Evolutionary conservation across 2,888 invertebrate genomes (phyloP).

Genomic region (Ganaspis brasiliensis): DNA sequence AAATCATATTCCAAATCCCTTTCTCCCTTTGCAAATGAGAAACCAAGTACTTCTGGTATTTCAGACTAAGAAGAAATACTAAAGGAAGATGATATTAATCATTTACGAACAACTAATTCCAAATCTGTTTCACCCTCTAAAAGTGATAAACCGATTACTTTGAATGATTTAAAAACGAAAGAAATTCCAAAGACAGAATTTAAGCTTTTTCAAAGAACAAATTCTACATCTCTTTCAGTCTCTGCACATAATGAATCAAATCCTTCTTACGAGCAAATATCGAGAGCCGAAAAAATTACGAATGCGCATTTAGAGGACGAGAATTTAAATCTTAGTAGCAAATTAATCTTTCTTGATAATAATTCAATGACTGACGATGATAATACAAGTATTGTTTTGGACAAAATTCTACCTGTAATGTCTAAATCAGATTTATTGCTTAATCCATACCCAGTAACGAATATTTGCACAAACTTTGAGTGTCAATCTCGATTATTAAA

Average conservation of each 20-base stretch:
- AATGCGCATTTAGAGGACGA: neutral
- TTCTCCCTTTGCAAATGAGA: neutral
- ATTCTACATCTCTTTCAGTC: too few relatives aligned
- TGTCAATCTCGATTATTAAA: conserved; percentile 7
- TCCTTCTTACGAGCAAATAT: neutral
- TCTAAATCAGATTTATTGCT: neutral
- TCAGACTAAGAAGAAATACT: too few relatives aligned
- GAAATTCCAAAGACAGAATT: too few relatives aligned
- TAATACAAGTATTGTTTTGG: neutral
- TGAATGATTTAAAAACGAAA: too few relatives aligned
- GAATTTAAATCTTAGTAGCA: neutral
- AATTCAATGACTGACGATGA: neutral
- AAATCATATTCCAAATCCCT: neutral
- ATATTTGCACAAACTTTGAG: neutral
- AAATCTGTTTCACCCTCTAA: too few relatives aligned
- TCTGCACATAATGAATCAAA: neutral
- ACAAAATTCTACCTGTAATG: neutral
- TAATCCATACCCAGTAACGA: neutral
- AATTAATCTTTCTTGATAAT: neutral
- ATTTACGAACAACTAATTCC: too few relatives aligned
- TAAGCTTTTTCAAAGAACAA: too few relatives aligned
- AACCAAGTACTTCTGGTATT: neutral
- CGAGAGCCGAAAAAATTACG: neutral
- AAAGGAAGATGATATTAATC: too few relatives aligned
- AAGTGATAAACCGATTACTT: too few relatives aligned